phyloP scores from a whole-genome alignment of 2,797 vertebrate species.

The Oreonectes daqikongensis region DNA sequence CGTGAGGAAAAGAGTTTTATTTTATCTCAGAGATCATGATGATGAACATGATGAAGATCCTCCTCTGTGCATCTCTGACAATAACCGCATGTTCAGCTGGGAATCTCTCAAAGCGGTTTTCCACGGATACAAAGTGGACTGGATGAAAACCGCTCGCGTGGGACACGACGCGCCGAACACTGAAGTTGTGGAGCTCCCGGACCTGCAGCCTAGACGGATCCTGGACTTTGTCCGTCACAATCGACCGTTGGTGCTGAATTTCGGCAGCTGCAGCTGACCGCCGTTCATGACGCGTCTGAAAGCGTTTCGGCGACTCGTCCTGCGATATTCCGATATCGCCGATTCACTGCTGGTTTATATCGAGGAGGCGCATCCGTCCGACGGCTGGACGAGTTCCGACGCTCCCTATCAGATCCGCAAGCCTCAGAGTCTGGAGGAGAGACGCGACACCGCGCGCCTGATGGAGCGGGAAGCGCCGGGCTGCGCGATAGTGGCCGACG shows the following conservation, averaged over 20 bases:
- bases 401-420: conserved; percentile 91
- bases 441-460: conserved; percentile 86
- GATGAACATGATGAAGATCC: conserved; percentile 73
- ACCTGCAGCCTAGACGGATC: conserved; percentile 79
- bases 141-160: conserved; percentile 90
- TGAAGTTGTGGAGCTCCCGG: conserved; percentile 86
- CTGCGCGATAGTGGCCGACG: conserved; percentile 89
- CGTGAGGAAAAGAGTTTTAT: conserved; percentile 87
- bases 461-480: conserved; percentile 87
- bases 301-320: conserved; percentile 89
- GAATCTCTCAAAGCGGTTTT: conserved; percentile 94
- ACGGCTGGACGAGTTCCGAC: conserved; percentile 96
- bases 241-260: conserved; percentile 94
- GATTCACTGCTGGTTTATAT: conserved; percentile 96
- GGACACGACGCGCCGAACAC: conserved; percentile 89
- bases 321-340: conserved; percentile 85
- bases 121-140: conserved; percentile 95
- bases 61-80: conserved; percentile 91
- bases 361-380: conserved; percentile 95
- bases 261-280: conserved; percentile 99
- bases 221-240: conserved; percentile 86
- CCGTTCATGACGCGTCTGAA: conserved; percentile 97
- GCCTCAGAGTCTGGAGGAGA: conserved; percentile 91
- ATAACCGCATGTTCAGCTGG: conserved; percentile 90
- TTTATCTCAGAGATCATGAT: conserved; percentile 66